A percentile compares a stretch with the other conserved stretches of the same genome.
Conservation (phyloP, 2,113 vertebrate genomes). For the Litocranius walleri region DNA sequence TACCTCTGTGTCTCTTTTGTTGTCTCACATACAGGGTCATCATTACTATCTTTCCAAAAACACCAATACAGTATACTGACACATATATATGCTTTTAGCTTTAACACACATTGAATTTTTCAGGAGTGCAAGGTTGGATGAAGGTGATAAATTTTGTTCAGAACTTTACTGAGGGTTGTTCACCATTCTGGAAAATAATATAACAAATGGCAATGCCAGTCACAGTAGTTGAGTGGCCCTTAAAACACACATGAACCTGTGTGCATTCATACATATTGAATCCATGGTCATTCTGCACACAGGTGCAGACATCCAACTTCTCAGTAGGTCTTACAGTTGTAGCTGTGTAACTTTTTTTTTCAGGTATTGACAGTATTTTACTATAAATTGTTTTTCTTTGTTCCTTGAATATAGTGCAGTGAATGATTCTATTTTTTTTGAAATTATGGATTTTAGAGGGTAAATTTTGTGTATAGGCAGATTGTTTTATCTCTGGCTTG, state of each 20-base stretch:
- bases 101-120: background rate
- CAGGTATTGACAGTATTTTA: background rate
- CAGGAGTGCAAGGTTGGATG: background rate
- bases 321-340: background rate
- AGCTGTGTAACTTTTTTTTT: background rate
- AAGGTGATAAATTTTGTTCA: background rate
- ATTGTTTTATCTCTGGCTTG: background rate
- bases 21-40: too few species aligned
- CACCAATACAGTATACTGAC: too few species aligned
- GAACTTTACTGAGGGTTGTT: background rate
- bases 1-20: too few species aligned
- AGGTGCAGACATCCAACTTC: background rate
- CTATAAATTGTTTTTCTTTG: background rate
- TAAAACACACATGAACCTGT: background rate
- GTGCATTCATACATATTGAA: background rate
- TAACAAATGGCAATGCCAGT: background rate
- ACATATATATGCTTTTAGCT: background rate
- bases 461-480: background rate
- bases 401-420: background rate
- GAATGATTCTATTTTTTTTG: background rate
- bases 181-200: background rate
- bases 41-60: too few species aligned
- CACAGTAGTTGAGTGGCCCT: background rate
- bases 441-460: background rate
- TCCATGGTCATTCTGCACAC: background rate